Conservation (phyloP, 53 echinoderm and acorn worm genomes). For the Temnopleurus reevesii region DNA sequence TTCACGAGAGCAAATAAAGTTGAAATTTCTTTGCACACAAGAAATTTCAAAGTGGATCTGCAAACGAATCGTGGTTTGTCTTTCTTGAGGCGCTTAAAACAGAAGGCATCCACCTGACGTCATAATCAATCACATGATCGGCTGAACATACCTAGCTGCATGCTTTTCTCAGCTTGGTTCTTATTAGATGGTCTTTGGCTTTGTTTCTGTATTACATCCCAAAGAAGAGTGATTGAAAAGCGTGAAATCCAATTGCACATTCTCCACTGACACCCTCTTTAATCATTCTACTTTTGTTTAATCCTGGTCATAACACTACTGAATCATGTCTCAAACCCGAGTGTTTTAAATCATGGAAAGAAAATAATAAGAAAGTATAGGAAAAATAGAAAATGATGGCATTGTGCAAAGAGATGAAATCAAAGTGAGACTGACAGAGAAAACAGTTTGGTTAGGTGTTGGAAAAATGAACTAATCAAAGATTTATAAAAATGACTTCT, state of each 20-base stretch:
- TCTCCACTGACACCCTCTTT: neutral
- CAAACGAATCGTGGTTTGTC: neutral
- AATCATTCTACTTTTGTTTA: neutral
- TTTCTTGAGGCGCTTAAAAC: neutral
- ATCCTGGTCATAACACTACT: neutral
- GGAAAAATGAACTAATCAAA: too few relatives aligned
- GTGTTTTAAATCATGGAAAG: too few relatives aligned
- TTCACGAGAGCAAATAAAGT: too few relatives aligned
- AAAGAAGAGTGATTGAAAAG: neutral
- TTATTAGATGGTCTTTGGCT: neutral
- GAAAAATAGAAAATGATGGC: too few relatives aligned
- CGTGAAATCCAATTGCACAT: neutral
- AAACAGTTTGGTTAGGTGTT: too few relatives aligned
- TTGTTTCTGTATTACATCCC: too few relatives aligned
- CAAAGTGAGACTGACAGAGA: too few relatives aligned
- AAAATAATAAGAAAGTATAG: too few relatives aligned
- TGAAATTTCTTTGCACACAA: too few relatives aligned
- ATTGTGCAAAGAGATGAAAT: too few relatives aligned
- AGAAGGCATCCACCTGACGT: neutral
- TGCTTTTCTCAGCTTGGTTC: neutral
- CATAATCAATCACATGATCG: slow-evolving; percentile 33
- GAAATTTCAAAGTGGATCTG: neutral
- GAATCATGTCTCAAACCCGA: neutral
- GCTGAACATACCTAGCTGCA: neutral
- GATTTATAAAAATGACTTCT: too few relatives aligned